Evolutionary conservation across 2,113 vertebrate species (phyloP).

Genomic region (Gyps fulvus): DNA sequence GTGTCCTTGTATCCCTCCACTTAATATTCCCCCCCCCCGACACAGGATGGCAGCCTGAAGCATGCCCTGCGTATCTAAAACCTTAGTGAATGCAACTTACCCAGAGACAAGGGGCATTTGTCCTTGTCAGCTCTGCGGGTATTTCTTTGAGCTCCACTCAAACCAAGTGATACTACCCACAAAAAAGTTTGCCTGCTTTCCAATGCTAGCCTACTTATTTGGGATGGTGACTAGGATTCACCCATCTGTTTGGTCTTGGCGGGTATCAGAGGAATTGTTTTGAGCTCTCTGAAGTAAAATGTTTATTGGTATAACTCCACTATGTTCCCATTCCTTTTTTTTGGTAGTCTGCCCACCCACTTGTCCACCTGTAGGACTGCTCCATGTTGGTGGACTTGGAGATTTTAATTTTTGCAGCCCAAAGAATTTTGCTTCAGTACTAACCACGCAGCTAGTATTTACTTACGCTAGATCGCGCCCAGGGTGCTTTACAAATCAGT

Average conservation of each 20-base stretch:
- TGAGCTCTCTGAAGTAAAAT: neutral
- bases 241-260: neutral
- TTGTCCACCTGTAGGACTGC: neutral
- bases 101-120: neutral
- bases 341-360: neutral
- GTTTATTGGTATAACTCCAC: neutral
- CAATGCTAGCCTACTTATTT: neutral
- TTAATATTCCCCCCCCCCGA: neutral
- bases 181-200: neutral
- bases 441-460: neutral
- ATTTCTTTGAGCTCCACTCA: neutral
- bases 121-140: neutral
- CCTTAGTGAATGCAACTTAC: neutral
- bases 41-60: neutral
- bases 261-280: neutral
- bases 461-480: neutral
- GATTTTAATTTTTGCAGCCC: neutral
- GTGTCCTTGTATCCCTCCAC: neutral
- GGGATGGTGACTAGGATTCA: neutral
- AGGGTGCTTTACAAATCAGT: neutral
- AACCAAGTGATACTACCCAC: neutral
- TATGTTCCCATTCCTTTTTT: neutral
- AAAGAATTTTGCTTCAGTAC: neutral
- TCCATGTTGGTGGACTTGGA: neutral
- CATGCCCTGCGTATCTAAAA: neutral